phyloP scores from a whole-genome alignment of 2,797 vertebrate genomes.

The Melanotaenia pygmaea region DNA sequence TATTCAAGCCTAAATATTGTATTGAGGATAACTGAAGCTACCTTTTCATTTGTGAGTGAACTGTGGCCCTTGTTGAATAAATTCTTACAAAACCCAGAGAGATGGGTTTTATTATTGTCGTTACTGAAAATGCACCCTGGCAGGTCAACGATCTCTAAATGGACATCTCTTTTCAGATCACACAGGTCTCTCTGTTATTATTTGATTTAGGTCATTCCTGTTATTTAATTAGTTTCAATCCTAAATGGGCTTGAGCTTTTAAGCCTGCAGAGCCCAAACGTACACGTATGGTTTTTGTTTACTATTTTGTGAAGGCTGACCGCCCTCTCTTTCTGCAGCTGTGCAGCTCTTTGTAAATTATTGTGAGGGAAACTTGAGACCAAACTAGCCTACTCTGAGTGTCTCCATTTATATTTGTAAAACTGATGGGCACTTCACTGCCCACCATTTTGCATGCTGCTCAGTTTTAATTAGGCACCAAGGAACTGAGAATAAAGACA shows the following conservation, averaged over 20 bases:
- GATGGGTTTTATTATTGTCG: slow-evolving; percentile 15
- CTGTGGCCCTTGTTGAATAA: slow-evolving; percentile 15
- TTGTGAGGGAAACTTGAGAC: slow-evolving; percentile 43
- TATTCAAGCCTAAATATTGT: background rate
- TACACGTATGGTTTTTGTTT: background rate
- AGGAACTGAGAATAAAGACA: background rate
- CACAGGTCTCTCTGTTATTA: slow-evolving; percentile 30
- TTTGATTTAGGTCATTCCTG: slow-evolving; percentile 33
- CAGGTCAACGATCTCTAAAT: slow-evolving; percentile 51
- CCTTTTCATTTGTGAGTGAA: slow-evolving; percentile 14
- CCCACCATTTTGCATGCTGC: background rate
- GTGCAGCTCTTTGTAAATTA: slow-evolving; percentile 45
- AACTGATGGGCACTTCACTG: slow-evolving; percentile 9
- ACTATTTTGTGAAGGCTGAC: slow-evolving; percentile 5
- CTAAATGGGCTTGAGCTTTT: slow-evolving; percentile 44
- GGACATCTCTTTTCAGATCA: slow-evolving; percentile 50
- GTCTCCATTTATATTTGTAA: background rate
- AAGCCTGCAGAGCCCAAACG: slow-evolving; percentile 10
- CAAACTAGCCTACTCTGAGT: slow-evolving; percentile 43
- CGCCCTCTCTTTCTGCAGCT: slow-evolving; percentile 13
- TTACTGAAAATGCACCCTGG: slow-evolving; percentile 43
- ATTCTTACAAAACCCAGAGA: slow-evolving; percentile 1
- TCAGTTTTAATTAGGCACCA: slow-evolving; percentile 18
- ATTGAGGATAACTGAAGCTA: background rate
- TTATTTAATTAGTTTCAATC: slow-evolving; percentile 52